Evolutionary conservation across 2,113 vertebrate genomes (phyloP), one percentile per base, ranked within the genome.

Genomic region (Rhinichthys klamathensis): DNA sequence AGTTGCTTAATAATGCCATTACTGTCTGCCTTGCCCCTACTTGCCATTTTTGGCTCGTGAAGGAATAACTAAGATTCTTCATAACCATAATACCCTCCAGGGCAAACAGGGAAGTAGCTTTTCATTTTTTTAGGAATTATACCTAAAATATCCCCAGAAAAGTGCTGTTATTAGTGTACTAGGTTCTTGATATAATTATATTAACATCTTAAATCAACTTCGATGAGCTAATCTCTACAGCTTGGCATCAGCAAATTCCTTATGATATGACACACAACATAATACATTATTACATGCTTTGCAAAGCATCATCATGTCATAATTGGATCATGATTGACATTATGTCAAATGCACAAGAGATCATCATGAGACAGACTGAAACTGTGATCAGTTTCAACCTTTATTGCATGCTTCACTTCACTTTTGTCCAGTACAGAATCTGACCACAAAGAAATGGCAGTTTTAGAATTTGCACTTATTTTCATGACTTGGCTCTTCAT

Each of bases 1-100:
- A 30, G 8, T 27, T 30, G 67, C 41, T 49, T 74, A 80, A 87
- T 80, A 32, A 84, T 76, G 60, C 63, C 76, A 78, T 49, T 32
- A 54, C 46, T 80, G 46, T 18, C 76, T 80, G 21, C 13, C 44
- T 25, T 25, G 27, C 18, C 15, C 49, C 54, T 25, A 4, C 38
- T 72, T n/a, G 6, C 3, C 60, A 21, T 30, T 32, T 76, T 76
- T 76, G 49, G 15, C 74, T 11, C 21, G 25, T 23, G 8, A 30
- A 76, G 25, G 18, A 76, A 21, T 76, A 21, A 10, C 74, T 76
- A 15, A 18, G 13, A 76, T 54, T 76, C 27, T 27, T 30, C 25
- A 18, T 27, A 32, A 54, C 44, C 41, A 76, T 30, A 11, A 54
- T 32, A 54, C 74, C 49, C 49, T 75, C 16, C 30, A 46, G 44